Evolutionary conservation across 2,888 invertebrate species (phyloP), one percentile per base, ranked within the genome.

Genomic region (Pristionchus arcanus): DNA sequence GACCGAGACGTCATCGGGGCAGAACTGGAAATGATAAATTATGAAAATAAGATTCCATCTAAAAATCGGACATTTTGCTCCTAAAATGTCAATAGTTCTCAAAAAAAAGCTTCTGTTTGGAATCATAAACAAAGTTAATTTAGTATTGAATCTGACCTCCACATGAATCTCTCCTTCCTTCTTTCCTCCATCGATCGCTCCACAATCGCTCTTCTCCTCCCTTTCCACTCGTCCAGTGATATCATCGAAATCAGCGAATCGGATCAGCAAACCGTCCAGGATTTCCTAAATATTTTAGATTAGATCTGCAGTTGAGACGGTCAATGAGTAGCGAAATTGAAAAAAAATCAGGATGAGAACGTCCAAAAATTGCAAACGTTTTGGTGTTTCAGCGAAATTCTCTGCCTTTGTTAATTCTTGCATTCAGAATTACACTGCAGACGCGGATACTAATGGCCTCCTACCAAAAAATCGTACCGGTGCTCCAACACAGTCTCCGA

Each of bases 171-270:
- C 53, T 77, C 88, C 77, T 13, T 88, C 88, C 21, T 59, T 85
- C 59, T 59, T 85, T 15, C 15, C 16, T n/a, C 55, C 74, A 11
- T 42, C 93, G n/a, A 96, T 96, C 95, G 98, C 97, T 13, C 98
- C 98, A 94, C 98, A 98, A 93, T 97, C 97, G 0, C 98, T 98
- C 25, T 98, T 98, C 19, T 91, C 92, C 15, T 94, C 91, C 90
- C 93, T 91, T 77, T 95, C 95, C 21, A 95, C 95, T 83, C 95
- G 93, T 63, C 95, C 95, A 13, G 89, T 74, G 21, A 95, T 91
- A 92, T 97, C 97, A 95, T 98, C 98, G 95, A 98, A 98, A 37
- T 98, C 98, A 59, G 97, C 97, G 98, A 98, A 98, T 42, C 98
- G 98, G 0, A 98, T 96, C 5, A 97, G 97, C 13, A 98, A 96